Conservation (phyloP, 2,113 vertebrate genomes). For the Girardinichthys multiradiatus region DNA sequence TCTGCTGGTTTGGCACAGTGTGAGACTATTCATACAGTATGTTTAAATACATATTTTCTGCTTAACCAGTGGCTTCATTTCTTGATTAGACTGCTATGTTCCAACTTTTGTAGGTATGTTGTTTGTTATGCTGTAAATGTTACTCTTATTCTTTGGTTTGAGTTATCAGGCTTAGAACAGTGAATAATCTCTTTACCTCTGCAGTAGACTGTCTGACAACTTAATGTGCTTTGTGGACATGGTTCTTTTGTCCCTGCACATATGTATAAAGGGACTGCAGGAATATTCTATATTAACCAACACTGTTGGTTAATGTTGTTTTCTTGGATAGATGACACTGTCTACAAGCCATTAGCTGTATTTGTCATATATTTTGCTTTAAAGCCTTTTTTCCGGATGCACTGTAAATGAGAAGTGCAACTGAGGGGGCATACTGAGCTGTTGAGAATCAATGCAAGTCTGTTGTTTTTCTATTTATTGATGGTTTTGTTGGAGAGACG, state of each 20-base stretch:
- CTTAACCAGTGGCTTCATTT: constrained; percentile 24
- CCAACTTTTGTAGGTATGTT: constrained; percentile 6
- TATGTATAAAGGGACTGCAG: not conserved
- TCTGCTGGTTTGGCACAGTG: constrained; percentile 38
- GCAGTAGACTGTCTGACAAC: not conserved
- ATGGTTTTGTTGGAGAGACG: not conserved
- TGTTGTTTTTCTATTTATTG: not conserved
- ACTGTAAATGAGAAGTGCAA: not conserved
- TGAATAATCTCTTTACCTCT: constrained; percentile 1
- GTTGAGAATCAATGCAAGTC: not conserved
- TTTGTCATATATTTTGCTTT: constrained; percentile 3
- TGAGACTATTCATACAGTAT: constrained; percentile 35
- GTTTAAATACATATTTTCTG: constrained; percentile 47
- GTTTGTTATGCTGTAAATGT: not conserved
- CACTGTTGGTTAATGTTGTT: not conserved
- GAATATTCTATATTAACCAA: not conserved
- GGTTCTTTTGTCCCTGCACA: not conserved
- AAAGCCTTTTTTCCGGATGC: not conserved
- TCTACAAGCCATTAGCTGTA: not conserved
- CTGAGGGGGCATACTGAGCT: not conserved
- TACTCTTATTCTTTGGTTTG: not conserved
- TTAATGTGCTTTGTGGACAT: constrained; percentile 19
- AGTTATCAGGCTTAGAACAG: not conserved
- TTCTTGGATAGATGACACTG: not conserved
- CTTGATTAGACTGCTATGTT: constrained; percentile 4